Evolutionary conservation across 2,888 invertebrate genomes (phyloP).

Genomic region (Eudasyphora cyanicolor): DNA sequence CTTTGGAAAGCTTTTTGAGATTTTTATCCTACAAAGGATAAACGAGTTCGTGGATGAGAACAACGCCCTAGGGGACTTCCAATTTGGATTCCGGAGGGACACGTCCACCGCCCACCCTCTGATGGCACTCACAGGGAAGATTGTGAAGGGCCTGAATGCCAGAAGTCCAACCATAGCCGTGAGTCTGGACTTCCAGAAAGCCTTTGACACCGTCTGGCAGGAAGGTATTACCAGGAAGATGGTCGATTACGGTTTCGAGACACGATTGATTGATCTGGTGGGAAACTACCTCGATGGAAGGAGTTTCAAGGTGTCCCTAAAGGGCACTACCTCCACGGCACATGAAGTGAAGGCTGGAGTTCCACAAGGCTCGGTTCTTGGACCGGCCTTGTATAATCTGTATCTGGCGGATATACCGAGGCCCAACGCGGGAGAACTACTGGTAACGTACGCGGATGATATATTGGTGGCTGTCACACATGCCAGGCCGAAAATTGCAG

Average conservation of each 20-base stretch:
- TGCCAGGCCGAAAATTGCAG: no score
- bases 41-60: neutral
- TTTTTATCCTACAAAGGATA: neutral
- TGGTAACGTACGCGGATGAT: neutral
- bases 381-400: no score
- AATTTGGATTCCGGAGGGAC: neutral
- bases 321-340: no score
- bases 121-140: neutral
- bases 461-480: neutral
- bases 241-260: neutral
- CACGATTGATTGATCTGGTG: no score
- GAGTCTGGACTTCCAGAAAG: constrained; percentile 4
- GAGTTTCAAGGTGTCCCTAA: no score
- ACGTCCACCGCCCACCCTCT: neutral
- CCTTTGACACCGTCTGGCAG: neutral
- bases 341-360: no score
- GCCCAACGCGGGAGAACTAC: no score
- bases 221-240: neutral
- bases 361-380: no score
- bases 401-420: no score
- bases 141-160: neutral
- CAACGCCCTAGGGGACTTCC: neutral
- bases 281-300: neutral
- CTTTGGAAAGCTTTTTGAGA: neutral
- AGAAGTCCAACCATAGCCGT: neutral